Conservation (phyloP, 2,113 vertebrate species). For the Triplophysa siluroides region DNA sequence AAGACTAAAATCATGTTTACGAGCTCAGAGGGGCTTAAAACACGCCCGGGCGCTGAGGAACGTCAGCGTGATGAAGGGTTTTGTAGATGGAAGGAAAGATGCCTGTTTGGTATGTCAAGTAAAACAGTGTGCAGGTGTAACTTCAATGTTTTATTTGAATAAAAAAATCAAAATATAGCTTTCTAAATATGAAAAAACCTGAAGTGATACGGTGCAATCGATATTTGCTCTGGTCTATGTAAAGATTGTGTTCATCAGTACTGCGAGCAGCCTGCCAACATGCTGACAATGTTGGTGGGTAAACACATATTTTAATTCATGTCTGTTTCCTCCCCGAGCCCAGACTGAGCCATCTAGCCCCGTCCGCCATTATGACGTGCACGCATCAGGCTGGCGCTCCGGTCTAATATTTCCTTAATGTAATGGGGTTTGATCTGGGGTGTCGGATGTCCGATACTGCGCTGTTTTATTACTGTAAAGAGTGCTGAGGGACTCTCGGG, state of each 20-base stretch:
- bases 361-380: constrained; percentile 74
- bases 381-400: constrained; percentile 68
- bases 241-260: constrained; percentile 75
- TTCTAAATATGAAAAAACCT: constrained; percentile 22
- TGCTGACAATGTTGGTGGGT: constrained; percentile 82
- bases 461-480: constrained; percentile 91
- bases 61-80: constrained; percentile 23
- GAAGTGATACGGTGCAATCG: constrained; percentile 67
- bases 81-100: not conserved
- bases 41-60: constrained; percentile 3
- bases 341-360: constrained; percentile 38
- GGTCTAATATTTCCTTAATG: constrained; percentile 93
- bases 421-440: constrained; percentile 90
- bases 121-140: not conserved
- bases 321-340: constrained; percentile 48
- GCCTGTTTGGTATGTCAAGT: not conserved
- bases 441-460: constrained; percentile 84
- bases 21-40: constrained; percentile 41
- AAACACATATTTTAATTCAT: constrained; percentile 87
- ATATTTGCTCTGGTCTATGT: constrained; percentile 67
- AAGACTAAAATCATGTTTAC: constrained; percentile 47
- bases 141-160: no score
- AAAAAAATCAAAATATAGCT: not conserved
- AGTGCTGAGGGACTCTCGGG: constrained; percentile 84
- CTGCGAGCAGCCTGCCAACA: constrained; percentile 83